These are phyloP conservation scores for Tachysurus fulvidraco DNA, from an alignment of 2,113 vertebrate genomes.

Conservation along the genomic window DNA sequence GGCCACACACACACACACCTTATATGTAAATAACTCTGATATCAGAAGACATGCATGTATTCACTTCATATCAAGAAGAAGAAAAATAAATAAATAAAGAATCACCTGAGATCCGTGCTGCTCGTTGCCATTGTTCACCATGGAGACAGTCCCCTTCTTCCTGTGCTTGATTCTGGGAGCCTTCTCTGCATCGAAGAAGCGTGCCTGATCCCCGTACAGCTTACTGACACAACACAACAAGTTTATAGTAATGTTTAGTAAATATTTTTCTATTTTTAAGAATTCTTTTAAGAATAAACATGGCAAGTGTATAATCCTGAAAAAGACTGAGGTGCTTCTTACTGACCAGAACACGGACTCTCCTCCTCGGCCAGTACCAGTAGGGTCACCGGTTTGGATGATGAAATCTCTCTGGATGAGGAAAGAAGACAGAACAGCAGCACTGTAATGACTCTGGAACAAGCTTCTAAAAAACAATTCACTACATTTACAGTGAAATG, in stretches of 20 bases:
- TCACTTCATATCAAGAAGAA: background rate
- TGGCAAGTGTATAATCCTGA: background rate
- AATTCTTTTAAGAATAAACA: background rate
- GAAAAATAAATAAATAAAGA: background rate
- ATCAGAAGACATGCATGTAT: background rate
- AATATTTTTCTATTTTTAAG: too few species aligned
- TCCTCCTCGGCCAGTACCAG: constrained; percentile 91
- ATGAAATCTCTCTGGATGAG: constrained; percentile 88
- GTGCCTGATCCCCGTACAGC: constrained; percentile 94
- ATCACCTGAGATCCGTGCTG: constrained; percentile 94
- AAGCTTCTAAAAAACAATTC: background rate
- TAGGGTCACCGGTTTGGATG: constrained; percentile 92
- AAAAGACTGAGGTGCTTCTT: background rate
- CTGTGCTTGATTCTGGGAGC: constrained; percentile 92
- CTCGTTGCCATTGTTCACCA: constrained; percentile 95
- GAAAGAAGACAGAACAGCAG: background rate
- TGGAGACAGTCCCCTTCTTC: constrained; percentile 92
- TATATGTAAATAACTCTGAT: background rate
- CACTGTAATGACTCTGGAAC: background rate
- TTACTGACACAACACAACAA: constrained; percentile 72
- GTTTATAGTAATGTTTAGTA: background rate
- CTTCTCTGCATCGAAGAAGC: constrained; percentile 92
- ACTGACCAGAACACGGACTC: constrained; percentile 91
- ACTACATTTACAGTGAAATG: background rate
- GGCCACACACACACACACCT: background rate